Percentiles rank a stretch among this genome's conserved stretches.
Conservation (phyloP, 2,113 vertebrate genomes). For the Setophaga kirtlandii region DNA sequence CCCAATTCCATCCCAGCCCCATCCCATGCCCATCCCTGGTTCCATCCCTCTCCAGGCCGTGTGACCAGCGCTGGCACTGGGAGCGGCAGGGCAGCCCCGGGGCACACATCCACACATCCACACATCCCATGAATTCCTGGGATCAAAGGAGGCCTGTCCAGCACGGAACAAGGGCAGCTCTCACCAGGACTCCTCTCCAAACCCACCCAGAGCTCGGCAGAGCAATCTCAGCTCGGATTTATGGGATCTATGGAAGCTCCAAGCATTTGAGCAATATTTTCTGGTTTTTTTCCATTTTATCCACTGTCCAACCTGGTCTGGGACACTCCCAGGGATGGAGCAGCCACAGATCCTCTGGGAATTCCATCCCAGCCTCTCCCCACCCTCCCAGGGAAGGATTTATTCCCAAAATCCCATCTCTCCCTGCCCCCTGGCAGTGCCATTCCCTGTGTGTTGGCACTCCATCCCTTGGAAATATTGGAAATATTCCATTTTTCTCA, state of each 20-base stretch:
- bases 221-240: neutral
- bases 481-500: neutral
- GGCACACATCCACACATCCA: neutral
- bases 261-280: fast-evolving
- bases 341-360: neutral
- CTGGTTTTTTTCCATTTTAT: neutral
- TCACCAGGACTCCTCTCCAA: neutral
- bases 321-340: neutral
- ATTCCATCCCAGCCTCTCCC: neutral
- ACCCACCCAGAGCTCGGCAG: neutral
- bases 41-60: neutral
- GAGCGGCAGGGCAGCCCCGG: neutral
- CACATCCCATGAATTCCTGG: neutral
- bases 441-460: neutral
- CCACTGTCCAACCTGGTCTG: neutral
- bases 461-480: neutral
- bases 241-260: fast-evolving
- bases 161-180: neutral
- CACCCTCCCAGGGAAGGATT: neutral
- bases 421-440: neutral
- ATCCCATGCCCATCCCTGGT: too few species aligned
- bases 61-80: neutral
- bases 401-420: neutral
- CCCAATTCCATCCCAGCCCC: too few species aligned
- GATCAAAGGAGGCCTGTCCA: conserved; percentile 19